phyloP scores from a whole-genome alignment of 2,113 vertebrate species.

The Podiceps cristatus region DNA sequence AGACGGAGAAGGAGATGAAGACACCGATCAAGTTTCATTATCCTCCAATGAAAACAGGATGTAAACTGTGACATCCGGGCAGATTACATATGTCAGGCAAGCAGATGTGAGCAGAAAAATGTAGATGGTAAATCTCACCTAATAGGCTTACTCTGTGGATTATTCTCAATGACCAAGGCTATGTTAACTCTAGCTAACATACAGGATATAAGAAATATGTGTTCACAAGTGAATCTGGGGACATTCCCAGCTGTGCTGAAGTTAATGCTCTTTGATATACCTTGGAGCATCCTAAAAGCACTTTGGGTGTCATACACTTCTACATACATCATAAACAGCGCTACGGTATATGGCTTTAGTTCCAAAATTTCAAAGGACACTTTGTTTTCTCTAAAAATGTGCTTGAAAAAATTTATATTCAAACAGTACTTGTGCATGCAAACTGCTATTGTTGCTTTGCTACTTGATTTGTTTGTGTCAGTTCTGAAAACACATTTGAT shows the following conservation, averaged over 20 bases:
- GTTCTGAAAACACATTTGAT: not conserved
- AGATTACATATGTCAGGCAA: conserved; percentile 56
- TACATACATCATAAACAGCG: not conserved
- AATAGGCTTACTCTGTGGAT: conserved; percentile 57
- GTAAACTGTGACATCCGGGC: conserved; percentile 54
- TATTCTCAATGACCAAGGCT: conserved; percentile 39
- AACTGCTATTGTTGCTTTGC: not conserved
- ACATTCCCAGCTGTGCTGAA: not conserved
- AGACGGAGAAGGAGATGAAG: conserved; percentile 2
- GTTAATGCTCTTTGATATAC: conserved; percentile 19
- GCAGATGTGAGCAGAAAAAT: conserved; percentile 58
- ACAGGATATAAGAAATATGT: not conserved
- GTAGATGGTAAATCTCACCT: conserved; percentile 51
- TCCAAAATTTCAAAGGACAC: not conserved
- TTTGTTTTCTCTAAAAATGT: not conserved
- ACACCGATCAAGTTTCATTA: conserved; percentile 42
- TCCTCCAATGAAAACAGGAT: conserved; percentile 31
- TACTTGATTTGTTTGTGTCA: not conserved
- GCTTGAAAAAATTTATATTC: not conserved
- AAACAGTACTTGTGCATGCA: not conserved
- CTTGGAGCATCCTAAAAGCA: not conserved
- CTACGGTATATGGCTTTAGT: not conserved
- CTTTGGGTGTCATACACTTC: not conserved
- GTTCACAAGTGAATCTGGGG: not conserved
- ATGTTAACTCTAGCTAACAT: not conserved